Percentiles rank a stretch among this genome's conserved stretches.
Evolutionary conservation across 2,113 vertebrate species (phyloP).

Genomic region (Sitta europaea): DNA sequence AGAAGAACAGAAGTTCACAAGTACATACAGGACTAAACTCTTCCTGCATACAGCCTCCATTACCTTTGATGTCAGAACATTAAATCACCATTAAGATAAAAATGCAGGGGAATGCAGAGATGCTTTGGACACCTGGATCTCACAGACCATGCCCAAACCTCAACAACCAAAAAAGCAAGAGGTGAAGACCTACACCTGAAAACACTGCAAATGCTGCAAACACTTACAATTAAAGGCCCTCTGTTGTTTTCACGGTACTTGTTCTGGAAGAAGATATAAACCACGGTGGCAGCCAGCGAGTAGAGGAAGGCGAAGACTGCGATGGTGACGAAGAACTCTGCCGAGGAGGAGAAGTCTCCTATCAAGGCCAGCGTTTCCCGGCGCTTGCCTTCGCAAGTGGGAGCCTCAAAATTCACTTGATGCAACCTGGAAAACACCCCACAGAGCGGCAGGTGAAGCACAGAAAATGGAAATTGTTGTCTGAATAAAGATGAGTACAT

Average conservation of each 20-base stretch:
- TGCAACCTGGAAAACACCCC: constrained; percentile 80
- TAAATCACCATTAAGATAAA: neutral
- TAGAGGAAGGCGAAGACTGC: constrained; percentile 97
- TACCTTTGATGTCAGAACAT: neutral
- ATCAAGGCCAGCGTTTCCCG: constrained; percentile 85
- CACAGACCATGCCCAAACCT: neutral
- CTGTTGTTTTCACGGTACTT: constrained; percentile 94
- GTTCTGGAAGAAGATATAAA: constrained; percentile 96
- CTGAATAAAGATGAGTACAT: neutral
- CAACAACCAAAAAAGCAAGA: neutral
- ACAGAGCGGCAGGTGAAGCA: neutral
- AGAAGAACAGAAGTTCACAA: neutral
- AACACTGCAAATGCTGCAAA: neutral
- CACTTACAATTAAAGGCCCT: constrained; percentile 92
- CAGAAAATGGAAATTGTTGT: neutral
- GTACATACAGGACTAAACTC: neutral
- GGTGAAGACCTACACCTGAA: rapidly evolving
- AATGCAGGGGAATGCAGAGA: neutral
- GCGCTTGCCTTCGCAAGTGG: constrained; percentile 84
- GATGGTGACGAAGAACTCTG: constrained; percentile 96
- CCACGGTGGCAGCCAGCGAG: constrained; percentile 87
- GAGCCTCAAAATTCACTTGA: constrained; percentile 91
- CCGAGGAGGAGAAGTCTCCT: constrained; percentile 95
- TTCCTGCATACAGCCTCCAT: neutral
- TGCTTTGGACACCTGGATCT: neutral